phyloP scores from a whole-genome alignment of 2,888 invertebrate genomes.

The Diaphora mendica region DNA sequence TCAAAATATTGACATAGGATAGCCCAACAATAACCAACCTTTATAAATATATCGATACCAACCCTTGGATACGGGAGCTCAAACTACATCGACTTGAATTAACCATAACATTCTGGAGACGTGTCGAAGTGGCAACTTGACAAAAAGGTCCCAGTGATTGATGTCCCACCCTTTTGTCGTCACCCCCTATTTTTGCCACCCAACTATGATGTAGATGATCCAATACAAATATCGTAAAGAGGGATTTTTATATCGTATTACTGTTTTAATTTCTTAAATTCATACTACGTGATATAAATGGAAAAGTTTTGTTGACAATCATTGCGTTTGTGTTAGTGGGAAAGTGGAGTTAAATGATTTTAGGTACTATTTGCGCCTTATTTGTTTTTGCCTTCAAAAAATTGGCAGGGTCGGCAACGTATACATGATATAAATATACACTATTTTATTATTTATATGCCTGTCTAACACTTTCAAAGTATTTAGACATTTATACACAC shows the following conservation, averaged over 20 bases:
- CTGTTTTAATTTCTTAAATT: conserved; percentile 23
- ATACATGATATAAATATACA: neutral
- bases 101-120: conserved; percentile 62
- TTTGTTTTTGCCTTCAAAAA: neutral
- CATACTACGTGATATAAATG: conserved; percentile 14
- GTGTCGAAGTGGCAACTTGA: conserved; percentile 71
- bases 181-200: conserved; percentile 15
- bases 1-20: neutral
- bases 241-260: conserved; percentile 21
- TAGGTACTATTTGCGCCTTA: neutral
- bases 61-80: conserved; percentile 32
- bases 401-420: neutral
- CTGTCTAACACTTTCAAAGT: no score
- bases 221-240: conserved; percentile 37
- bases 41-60: conserved; percentile 34
- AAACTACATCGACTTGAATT: conserved; percentile 55
- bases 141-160: conserved; percentile 72
- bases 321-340: conserved; percentile 3
- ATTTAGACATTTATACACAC: no score
- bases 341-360: neutral
- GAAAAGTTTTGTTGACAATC: conserved; percentile 4
- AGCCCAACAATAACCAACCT: conserved; percentile 4
- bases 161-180: conserved; percentile 52
- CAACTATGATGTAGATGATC: conserved; percentile 27
- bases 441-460: no score